Base-by-base conservation (phyloP, 2,797 vertebrate species). In the Furcifer pardalis region DNA sequence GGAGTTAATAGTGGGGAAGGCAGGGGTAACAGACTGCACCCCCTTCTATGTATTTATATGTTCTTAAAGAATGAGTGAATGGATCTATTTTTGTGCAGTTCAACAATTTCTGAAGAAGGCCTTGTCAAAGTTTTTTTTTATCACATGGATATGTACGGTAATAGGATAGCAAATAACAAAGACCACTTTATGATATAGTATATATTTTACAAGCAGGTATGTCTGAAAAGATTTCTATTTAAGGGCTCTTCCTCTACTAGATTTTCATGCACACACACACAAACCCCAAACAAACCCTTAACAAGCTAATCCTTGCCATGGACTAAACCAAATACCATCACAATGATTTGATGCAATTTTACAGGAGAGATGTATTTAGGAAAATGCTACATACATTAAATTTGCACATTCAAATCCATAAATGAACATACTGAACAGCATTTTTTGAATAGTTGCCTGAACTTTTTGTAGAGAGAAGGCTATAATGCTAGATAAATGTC, bases 381-480 rank as follows among this genome's bases (percentile, higher is more conserved):
- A 17, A 60, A 77, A 40, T 44, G 15, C 85, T 40, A 86, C 2
- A 32, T 32, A 84, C n/a, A 30, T 84, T 79, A 89, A 91, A 37
- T 49, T 80, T 83, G 88, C 12, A 84, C 90, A 92, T 95, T 95
- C 94, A 95, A 95, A 94, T 95, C 91, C 92, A 94, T 90, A 91
- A 88, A 77, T 15, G 37, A 35, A 62, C 1, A 5, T 8, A 69
- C 66, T 21, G 35, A 3, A 7, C 13, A 32, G 25, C 66, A 37
- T 21, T 2, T 37, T 69, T 21, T 40, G 40, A 68, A 7, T 49
- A 65, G 19, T 52, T 83, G 37, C 25, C 63, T 72, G n/a, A 21
- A 32, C 27, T 27, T 75, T 83, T 75, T 46, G 49, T 77, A 30
- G 30, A 5, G 8, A n/a, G 37, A 68, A 68, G 25, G 27, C 37